Conservation (phyloP, 2,113 vertebrate genomes). For the Isichthys henryi region DNA sequence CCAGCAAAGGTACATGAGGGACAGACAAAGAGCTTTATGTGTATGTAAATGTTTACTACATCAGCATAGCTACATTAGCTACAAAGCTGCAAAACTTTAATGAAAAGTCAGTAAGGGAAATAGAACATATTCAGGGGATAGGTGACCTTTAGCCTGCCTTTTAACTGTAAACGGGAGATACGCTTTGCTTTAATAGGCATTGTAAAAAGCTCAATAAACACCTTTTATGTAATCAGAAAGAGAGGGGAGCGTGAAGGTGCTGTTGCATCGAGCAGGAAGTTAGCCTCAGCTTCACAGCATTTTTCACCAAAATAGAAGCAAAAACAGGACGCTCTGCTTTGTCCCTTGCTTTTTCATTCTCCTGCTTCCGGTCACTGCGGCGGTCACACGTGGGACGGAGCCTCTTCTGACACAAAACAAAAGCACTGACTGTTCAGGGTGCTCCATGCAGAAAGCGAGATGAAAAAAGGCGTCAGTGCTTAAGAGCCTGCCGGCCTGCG, state of each 20-base stretch:
- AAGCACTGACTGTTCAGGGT: neutral
- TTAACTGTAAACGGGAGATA: neutral
- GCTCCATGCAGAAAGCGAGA: neutral
- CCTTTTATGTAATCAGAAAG: neutral
- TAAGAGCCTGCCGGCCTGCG: neutral
- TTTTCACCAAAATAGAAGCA: neutral
- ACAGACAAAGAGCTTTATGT: neutral
- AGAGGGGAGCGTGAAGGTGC: neutral
- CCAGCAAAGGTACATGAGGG: neutral
- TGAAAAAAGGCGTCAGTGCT: neutral
- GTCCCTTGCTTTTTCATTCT: neutral
- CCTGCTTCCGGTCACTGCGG: neutral
- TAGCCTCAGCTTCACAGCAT: neutral
- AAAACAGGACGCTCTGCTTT: slow-evolving; percentile 6
- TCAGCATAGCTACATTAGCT: neutral
- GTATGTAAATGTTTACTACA: neutral
- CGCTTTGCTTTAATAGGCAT: neutral
- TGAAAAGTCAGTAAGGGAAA: neutral
- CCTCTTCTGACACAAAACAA: neutral
- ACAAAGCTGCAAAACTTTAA: neutral
- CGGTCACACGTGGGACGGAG: too few relatives aligned
- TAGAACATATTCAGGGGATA: neutral
- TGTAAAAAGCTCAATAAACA: neutral
- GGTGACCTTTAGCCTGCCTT: neutral
- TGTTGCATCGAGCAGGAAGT: neutral